Evolutionary conservation across 2,113 vertebrate species (phyloP), one percentile per base, ranked within the genome.

Genomic region (Forbesichthys agassizii): DNA sequence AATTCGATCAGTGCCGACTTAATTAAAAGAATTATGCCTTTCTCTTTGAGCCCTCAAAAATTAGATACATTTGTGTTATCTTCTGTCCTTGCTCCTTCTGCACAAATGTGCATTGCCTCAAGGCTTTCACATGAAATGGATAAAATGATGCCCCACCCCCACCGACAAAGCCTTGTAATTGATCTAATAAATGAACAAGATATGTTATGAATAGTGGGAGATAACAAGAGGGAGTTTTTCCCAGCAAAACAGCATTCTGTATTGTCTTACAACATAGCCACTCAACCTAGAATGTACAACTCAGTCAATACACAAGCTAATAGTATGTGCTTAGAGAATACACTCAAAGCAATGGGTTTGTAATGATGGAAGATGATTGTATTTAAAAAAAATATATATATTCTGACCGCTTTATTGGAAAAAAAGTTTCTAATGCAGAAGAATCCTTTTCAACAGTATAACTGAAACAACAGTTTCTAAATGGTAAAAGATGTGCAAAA

Each of bases 1-100:
- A 55, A 18, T n/a, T 57, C 64, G 71, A 86, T 84, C 68, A 79
- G 55, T 61, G 68, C 60, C 9, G 77, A 64, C 75, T 82, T 88
- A 90, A 91, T 91, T 89, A 89, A 84, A 88, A 80, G 71, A 88
- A 89, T 84, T 88, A 81, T 66, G 78, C 60, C 71, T 75, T 79
- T 81, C 73, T 58, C 6, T 89, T 69, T 84, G 79, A 90, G 88
- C 75, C 66, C 66, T 83, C 80, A 88, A 89, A 86, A 85, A 88
- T 80, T 86, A 89, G 83, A 82, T 67, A 71, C 53, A 61, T 80
- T 69, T 70, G 62, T 74, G 75, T 76, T 80, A 74, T 78, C 76
- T 80, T 33, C 68, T 71, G 54, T 69, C 64, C 60, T 74, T 77
- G 56, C 63, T 57, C 36, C 80, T 49, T 75, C 48, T 36, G 60